Base-by-base conservation (phyloP, 2,113 vertebrate species). In the Sarotherodon lohbergeri region DNA sequence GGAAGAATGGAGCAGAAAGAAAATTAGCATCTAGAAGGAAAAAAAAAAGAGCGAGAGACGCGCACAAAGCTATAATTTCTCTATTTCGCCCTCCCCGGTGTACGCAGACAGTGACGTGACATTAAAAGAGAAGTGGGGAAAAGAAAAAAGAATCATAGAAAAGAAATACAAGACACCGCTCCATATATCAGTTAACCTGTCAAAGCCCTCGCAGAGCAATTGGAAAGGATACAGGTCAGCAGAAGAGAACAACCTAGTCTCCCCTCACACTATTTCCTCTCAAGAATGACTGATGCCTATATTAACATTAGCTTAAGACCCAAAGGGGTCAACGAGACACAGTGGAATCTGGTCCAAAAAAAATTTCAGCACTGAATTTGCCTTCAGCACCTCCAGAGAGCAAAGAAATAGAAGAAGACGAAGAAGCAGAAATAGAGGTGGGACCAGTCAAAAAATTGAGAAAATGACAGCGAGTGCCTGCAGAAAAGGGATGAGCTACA, bases 391-490 rank as follows among this genome's bases (percentile, higher is more conserved):
- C 54, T 55, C 84, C 82, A 83, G 6, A 68, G 34, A 68, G 61
- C 34, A 41, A 68, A 68, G 4, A 39, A 68, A 36, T 27, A 79
- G 22, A 29, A 11, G 13, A 54, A n/a, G 80, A 48, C 1, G 29
- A 6, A n/a, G 39, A 6, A 12, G 73, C 41, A 88, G 81, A 83
- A 88, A 92, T 89, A 71, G 73, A 94, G 81, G 73, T 71, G 36
- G 84, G 83, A 87, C 10, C 82, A 82, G 87, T 66, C 68, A 71
- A 54, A 92, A 66, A 29, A 52, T 19, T 2, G 27, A 83, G 46
- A 80, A 86, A 88, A 88, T 90, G 81, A 92, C 82, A 90, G 80
- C 17, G 39, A 90, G 81, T 27, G 57, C 46, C 71, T 61, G 87
- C 61, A 86, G 88, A 73, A 84, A 68, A 88, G 76, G 55, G 55